phyloP scores from a whole-genome alignment of 2,113 vertebrate genomes.

The Prunella fulvescens region DNA sequence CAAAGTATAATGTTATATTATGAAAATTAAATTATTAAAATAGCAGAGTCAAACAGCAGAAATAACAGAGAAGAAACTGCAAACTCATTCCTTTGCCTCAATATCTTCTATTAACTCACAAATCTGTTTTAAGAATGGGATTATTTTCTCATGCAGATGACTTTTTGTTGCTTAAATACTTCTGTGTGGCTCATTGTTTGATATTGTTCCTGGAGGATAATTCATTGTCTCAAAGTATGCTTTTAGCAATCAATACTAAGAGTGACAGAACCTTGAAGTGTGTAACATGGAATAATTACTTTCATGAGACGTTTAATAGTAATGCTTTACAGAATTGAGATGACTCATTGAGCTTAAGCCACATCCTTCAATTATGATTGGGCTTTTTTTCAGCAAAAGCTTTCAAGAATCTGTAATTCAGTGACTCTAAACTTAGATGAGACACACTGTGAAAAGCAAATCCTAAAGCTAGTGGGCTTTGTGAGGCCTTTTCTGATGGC shows the following conservation, averaged over 20 bases:
- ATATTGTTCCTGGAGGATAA: background rate
- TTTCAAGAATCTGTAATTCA: background rate
- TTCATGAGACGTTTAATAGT: background rate
- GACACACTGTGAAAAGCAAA: background rate
- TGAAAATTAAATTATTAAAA: background rate
- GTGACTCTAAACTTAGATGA: background rate
- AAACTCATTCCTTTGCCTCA: background rate
- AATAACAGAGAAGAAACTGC: background rate
- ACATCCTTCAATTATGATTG: background rate
- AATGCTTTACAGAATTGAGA: background rate
- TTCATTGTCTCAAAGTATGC: background rate
- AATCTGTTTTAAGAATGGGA: background rate
- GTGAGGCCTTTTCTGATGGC: background rate
- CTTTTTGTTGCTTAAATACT: background rate
- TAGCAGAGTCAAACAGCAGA: background rate
- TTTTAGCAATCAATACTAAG: background rate
- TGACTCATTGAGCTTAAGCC: background rate
- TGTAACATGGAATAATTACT: background rate
- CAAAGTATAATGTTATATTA: background rate
- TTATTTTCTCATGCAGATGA: background rate
- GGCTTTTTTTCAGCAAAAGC: background rate
- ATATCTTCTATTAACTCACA: background rate
- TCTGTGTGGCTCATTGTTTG: background rate
- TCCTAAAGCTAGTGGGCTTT: background rate
- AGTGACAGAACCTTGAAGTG: background rate